Base-by-base conservation (phyloP, 2,113 vertebrate species). In the Serranochromis macrocephalus region DNA sequence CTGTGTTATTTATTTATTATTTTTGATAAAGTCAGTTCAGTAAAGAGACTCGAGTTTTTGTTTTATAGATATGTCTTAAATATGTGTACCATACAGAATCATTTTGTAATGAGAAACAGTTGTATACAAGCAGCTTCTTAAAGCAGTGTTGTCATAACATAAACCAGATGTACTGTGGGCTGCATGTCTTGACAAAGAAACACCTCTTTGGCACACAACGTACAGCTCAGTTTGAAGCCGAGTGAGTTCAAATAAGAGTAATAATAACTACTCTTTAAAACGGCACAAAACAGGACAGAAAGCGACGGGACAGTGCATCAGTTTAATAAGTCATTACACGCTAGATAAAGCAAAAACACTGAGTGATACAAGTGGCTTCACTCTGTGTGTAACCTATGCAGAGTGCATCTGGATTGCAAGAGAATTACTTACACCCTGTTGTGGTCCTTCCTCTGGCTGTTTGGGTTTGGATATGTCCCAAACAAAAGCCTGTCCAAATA, bases 401-500 rank as follows among this genome's bases (percentile, higher is more conserved):
- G 80, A 88, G 87, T 87, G 90, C 80, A 91, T 88, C 93, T 92
- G 91, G 87, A 83, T 91, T 85, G 81, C 71, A 33, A 81, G 83
- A 89, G 92, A 90, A 94, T 94, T 85, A 92, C 90, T 95, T 92
- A 55, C 86, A 86, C 85, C 89, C 81, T 88, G 88, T 92, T 93
- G 89, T 91, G 93, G 93, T 90, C 84, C 85, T 87, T 93, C 85
- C 89, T 87, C 84, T 87, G 86, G 84, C 92, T 92, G 89, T 93
- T 93, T 92, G 87, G 90, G 92, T 93, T 95, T 94, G 93, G 94
- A 94, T 79, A 54, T 10, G 58, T 91, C 91, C 94, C 94, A 94
- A 90, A 89, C 86, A 89, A 94, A 92, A 92, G 92, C 85, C 91
- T 84, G 87, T 91, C 90, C 89, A 94, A 94, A 94, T 94, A 85